Evolutionary conservation across 1,140 invertebrate genomes (phyloP).

Genomic region (Epicauta chinensis): DNA sequence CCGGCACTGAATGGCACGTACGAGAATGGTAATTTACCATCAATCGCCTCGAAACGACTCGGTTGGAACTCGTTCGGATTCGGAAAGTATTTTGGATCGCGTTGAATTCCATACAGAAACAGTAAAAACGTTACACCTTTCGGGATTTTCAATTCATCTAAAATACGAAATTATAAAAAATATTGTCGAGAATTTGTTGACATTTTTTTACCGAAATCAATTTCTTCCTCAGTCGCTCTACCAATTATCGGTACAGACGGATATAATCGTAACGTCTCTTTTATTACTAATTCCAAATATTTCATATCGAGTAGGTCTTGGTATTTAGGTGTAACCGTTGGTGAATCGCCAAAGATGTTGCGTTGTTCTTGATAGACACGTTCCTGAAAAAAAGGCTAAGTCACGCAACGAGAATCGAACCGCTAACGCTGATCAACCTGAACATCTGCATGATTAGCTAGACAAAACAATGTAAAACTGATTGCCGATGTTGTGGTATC

Average conservation of each 20-base stretch:
- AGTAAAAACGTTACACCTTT: constrained; percentile 2
- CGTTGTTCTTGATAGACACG: constrained; percentile 2
- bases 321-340: neutral
- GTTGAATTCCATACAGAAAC: constrained; percentile 49
- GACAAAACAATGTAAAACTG: constrained; percentile 50
- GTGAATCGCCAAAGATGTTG: neutral
- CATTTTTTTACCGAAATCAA: constrained; percentile 12
- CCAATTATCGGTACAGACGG: constrained; percentile 55
- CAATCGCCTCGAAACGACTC: constrained; percentile 53
- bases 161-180: neutral
- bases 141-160: constrained; percentile 2
- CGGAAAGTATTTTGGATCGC: constrained; percentile 51
- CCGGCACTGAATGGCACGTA: constrained; percentile 55
- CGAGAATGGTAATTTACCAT: constrained; percentile 39
- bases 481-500: constrained; percentile 64
- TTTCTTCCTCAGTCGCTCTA: constrained; percentile 38
- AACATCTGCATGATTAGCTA: constrained; percentile 53
- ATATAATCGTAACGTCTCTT: constrained; percentile 54
- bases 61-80: constrained; percentile 65
- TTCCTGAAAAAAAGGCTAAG: neutral
- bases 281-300: constrained; percentile 59
- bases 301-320: constrained; percentile 50
- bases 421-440: neutral
- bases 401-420: too few species aligned
- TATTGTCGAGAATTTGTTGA: neutral